phyloP scores from a whole-genome alignment of 2,113 vertebrate species.

The Anser cygnoides region DNA sequence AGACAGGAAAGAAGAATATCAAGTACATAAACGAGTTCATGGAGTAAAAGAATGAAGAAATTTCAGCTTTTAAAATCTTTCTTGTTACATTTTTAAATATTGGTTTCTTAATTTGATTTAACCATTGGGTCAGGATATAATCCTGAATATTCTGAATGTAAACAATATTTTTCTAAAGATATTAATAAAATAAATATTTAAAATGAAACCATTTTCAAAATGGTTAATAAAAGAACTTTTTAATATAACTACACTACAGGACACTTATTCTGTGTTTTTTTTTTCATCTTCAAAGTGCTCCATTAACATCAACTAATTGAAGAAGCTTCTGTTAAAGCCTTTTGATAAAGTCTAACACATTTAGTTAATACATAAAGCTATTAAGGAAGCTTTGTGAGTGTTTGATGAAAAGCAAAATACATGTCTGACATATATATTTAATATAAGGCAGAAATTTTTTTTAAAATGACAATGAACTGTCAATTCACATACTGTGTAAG shows the following conservation, averaged over 20 bases:
- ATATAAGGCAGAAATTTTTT: neutral
- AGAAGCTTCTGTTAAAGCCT: conserved; percentile 6
- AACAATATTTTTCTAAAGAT: neutral
- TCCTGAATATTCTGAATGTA: neutral
- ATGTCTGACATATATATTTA: neutral
- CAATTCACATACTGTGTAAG: neutral
- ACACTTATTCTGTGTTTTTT: neutral
- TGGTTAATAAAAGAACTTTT: neutral
- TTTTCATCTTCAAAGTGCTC: neutral
- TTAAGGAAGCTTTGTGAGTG: neutral
- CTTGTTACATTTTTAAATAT: neutral
- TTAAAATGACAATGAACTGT: neutral
- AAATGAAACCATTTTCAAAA: neutral
- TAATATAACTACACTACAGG: neutral
- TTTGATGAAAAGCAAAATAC: neutral
- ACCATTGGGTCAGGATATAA: neutral
- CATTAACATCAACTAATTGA: conserved; percentile 20
- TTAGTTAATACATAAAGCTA: neutral
- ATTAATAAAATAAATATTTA: neutral
- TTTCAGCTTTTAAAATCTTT: neutral
- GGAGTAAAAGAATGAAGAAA: neutral
- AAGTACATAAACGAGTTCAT: neutral
- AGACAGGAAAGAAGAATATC: neutral
- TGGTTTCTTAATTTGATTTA: neutral
- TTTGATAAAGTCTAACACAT: neutral